These are phyloP conservation scores for Drosophila rellima DNA, from an alignment of 2,888 invertebrate genomes.

Conservation along the genomic window DNA sequence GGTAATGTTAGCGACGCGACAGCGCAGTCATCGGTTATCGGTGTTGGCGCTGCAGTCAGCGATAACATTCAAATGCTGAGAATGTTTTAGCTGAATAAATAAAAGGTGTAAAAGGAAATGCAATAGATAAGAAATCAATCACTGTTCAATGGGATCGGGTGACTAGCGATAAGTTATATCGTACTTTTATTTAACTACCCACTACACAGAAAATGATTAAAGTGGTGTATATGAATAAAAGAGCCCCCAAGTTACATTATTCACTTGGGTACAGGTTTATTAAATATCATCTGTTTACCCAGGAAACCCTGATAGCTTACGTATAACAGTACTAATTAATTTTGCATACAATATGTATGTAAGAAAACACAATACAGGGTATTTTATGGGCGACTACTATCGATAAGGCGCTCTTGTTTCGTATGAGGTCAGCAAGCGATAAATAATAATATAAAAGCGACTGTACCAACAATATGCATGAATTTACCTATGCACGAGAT, in stretches of 20 bases:
- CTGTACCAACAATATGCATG: constrained; percentile 30
- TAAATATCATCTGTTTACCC: not conserved
- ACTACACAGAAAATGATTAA: not conserved
- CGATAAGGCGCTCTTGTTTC: not conserved
- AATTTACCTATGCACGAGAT: not conserved
- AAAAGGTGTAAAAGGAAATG: constrained; percentile 18
- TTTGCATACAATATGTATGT: not conserved
- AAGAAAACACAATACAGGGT: constrained; percentile 18
- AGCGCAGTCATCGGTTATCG: constrained; percentile 43
- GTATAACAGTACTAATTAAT: not conserved
- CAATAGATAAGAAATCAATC: constrained; percentile 19
- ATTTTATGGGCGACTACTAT: constrained; percentile 9
- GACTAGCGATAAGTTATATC: constrained; percentile 1
- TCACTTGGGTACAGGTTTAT: not conserved
- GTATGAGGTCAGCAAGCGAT: constrained; percentile 44
- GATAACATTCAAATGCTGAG: constrained; percentile 35
- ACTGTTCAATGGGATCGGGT: constrained; percentile 13
- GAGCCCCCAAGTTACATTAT: too few species aligned
- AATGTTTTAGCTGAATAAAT: constrained; percentile 14
- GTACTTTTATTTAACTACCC: constrained; percentile 16
- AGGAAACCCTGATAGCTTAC: not conserved
- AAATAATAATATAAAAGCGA: constrained; percentile 30
- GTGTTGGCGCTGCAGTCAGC: constrained; percentile 37
- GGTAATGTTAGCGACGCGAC: constrained; percentile 44
- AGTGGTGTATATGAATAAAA: not conserved